These are phyloP conservation scores for Denticeps clupeoides DNA, from an alignment of 2,797 vertebrate genomes.

Conservation along the genomic window DNA sequence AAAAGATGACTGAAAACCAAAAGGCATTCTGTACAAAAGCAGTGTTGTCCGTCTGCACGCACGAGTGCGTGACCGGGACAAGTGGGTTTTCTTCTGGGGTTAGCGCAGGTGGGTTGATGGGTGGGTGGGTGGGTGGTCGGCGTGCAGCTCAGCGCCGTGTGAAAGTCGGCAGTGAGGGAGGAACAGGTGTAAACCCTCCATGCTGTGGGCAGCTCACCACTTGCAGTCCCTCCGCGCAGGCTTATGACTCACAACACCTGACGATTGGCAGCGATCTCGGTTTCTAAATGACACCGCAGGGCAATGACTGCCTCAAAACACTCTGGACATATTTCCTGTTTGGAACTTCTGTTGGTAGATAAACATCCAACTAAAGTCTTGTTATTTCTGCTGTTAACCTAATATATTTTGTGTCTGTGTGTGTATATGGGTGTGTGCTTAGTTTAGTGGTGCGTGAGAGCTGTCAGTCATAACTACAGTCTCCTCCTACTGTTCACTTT, in stretches of 20 bases:
- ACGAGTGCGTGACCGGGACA: conserved; percentile 17
- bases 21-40: too few species aligned
- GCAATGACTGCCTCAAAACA: background rate
- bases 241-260: conserved; percentile 35
- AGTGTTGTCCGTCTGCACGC: conserved; percentile 16
- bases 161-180: conserved; percentile 13
- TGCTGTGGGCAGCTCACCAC: conserved; percentile 21
- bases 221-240: conserved; percentile 26
- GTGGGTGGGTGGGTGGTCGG: conserved; percentile 12
- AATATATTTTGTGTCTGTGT: too few species aligned
- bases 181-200: conserved; percentile 32
- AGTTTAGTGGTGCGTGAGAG: too few species aligned
- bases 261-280: background rate
- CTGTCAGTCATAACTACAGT: too few species aligned
- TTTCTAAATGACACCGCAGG: background rate
- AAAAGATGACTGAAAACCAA: conserved; percentile 2
- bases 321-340: too few species aligned
- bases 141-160: background rate
- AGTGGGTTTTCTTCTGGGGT: conserved; percentile 3
- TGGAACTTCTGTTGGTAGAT: too few species aligned
- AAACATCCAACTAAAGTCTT: too few species aligned
- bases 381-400: too few species aligned
- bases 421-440: too few species aligned
- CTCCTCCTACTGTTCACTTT: too few species aligned
- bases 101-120: conserved; percentile 19